Evolutionary conservation across 1,140 invertebrate genomes (phyloP), one percentile per base, ranked within the genome.

Genomic region (Heliconius himera): DNA sequence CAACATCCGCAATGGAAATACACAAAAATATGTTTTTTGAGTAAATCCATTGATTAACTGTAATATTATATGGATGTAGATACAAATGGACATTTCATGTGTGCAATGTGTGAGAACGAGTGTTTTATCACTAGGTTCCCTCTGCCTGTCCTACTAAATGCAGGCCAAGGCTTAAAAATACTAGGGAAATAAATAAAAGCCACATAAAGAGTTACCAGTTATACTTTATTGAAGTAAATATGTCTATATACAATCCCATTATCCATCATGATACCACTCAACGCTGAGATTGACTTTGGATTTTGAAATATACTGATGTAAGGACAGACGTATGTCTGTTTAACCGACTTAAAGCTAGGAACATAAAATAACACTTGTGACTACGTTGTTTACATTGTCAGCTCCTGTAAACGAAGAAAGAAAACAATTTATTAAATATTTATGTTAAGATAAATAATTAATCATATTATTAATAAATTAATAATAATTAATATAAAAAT

Each of bases 321-420:
- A 8, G 26, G 75, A 77, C 36, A 78, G 72, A 79, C 75, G 22
- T n/a, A 70, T 71, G 38, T 36, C 73, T 70, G n/a, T 73, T 76
- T 85, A 87, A 87, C 78, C 81, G 84, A 88, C 91, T 93, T 93
- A 93, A 84, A 88, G 73, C 88, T 90, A 91, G 82, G 85, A 89
- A 88, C 86, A 85, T 88, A 86, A 88, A 84, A 85, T 88, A 87
- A 87, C 56, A 70, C 83, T 88, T 87, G 87, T 88, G 90, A 87
- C 87, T 87, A 83, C 49, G 41, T 38, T 20, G 77, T 78, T 84
- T 93, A 93, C 91, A 93, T 91, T 70, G 91, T 92, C 85, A 93
- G 88, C 85, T 93, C 91, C 91, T 93, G 90, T 46, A 87, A 89
- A 72, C 84, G 78, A 83, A 80, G 83, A 78, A 29, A 20, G 3